These are phyloP conservation scores for Penaeus monodon DNA, from an alignment of 2,888 invertebrate genomes.

Conservation along the genomic window DNA sequence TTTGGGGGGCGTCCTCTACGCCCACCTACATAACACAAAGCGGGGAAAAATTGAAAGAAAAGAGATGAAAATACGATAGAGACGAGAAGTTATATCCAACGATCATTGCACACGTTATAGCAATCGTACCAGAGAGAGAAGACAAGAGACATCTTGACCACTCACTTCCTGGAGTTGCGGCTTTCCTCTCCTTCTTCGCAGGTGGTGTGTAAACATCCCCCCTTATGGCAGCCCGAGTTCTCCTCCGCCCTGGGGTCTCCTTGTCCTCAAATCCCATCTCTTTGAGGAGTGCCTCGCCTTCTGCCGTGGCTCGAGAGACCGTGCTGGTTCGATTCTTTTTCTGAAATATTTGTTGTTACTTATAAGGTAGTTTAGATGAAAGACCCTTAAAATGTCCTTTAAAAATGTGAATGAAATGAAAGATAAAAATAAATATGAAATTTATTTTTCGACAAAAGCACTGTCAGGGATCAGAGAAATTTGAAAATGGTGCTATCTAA, in stretches of 20 bases:
- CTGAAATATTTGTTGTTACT: constrained; percentile 6
- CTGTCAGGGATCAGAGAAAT: too few species aligned
- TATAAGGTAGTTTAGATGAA: too few species aligned
- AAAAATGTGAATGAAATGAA: too few species aligned
- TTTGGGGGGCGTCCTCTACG: constrained; percentile 57
- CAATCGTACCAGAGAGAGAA: background rate
- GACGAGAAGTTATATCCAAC: background rate
- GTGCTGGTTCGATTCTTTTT: constrained; percentile 47
- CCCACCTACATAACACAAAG: constrained; percentile 32
- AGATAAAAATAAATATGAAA: too few species aligned
- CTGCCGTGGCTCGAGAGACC: constrained; percentile 51
- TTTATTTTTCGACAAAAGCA: too few species aligned
- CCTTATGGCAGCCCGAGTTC: constrained; percentile 48
- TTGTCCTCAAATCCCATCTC: constrained; percentile 58
- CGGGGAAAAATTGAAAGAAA: background rate
- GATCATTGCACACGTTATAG: background rate
- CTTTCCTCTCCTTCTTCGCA: constrained; percentile 54
- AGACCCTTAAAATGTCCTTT: too few species aligned
- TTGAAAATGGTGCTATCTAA: too few species aligned
- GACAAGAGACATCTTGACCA: background rate
- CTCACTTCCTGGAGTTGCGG: constrained; percentile 55
- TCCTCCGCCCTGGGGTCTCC: constrained; percentile 54
- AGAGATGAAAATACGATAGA: constrained; percentile 3
- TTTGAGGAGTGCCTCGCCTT: constrained; percentile 54
- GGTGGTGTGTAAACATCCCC: constrained; percentile 52